Percentiles rank a stretch among this genome's conserved stretches.
Conservation (phyloP, 2,888 invertebrate species). For the Vannuccia rotundouncinata region DNA sequence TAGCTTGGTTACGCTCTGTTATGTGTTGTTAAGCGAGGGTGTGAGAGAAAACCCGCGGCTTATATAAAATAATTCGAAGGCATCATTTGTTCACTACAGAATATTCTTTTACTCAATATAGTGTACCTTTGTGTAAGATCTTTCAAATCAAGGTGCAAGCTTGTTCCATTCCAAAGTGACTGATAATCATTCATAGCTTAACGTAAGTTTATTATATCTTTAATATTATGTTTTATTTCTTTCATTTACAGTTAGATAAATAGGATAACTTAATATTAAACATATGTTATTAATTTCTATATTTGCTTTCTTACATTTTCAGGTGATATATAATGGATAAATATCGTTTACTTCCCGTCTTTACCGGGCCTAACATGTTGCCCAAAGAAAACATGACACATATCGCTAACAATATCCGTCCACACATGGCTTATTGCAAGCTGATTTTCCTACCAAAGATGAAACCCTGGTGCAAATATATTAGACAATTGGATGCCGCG, state of each 20-base stretch:
- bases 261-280: background rate
- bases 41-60: background rate
- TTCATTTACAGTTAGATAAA: background rate
- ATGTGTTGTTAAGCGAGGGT: background rate
- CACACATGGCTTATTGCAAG: slow-evolving; percentile 32
- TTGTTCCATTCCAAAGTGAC: no score
- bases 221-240: background rate
- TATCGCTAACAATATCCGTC: slow-evolving; percentile 23
- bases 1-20: no score
- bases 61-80: background rate
- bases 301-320: background rate
- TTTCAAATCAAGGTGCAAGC: no score
- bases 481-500: background rate
- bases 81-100: background rate
- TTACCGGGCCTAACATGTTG: slow-evolving; percentile 33
- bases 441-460: background rate
- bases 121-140: background rate
- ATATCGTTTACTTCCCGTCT: background rate
- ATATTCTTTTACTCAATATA: background rate
- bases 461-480: slow-evolving; percentile 29
- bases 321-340: slow-evolving; percentile 1
- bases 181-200: background rate
- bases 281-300: background rate
- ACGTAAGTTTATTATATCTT: background rate
- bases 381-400: slow-evolving; percentile 27